phyloP scores from a whole-genome alignment of 1,140 invertebrate genomes.

The Hycleus cichorii region DNA sequence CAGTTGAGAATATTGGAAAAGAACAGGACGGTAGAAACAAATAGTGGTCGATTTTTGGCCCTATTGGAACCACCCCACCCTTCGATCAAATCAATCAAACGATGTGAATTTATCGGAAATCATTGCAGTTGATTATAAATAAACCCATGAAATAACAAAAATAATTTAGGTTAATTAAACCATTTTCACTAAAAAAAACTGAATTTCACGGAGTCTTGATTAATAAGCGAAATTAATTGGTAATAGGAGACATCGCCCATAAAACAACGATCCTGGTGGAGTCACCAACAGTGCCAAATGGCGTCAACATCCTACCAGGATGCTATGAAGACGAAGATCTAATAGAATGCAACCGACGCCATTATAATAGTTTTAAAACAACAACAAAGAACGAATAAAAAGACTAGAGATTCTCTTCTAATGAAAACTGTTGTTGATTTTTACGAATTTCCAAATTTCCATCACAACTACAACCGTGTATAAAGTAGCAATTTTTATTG shows the following conservation, averaged over 20 bases:
- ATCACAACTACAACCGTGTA: neutral
- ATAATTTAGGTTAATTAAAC: no score
- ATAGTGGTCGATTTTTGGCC: conserved; percentile 7
- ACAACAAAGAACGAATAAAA: neutral
- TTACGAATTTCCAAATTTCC: neutral
- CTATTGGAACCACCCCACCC: neutral
- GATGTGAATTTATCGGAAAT: conserved; percentile 20
- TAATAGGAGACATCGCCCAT: neutral
- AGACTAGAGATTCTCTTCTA: neutral
- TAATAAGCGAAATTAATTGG: neutral
- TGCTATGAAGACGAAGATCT: conserved; percentile 6
- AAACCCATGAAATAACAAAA: no score
- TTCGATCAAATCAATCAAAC: neutral
- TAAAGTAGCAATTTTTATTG: neutral
- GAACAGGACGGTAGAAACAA: conserved; percentile 18
- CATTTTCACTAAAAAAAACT: conserved; percentile 5
- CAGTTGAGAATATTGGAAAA: conserved; percentile 27
- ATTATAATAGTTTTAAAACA: neutral
- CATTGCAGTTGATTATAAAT: conserved; percentile 7
- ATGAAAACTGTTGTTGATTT: neutral
- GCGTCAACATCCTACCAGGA: conserved; percentile 32
- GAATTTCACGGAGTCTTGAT: conserved; percentile 19
- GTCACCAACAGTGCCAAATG: conserved; percentile 11
- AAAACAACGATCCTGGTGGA: neutral
- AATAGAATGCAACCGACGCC: neutral